phyloP scores from a whole-genome alignment of 1,140 invertebrate genomes.

The Zaprionus davidi region DNA sequence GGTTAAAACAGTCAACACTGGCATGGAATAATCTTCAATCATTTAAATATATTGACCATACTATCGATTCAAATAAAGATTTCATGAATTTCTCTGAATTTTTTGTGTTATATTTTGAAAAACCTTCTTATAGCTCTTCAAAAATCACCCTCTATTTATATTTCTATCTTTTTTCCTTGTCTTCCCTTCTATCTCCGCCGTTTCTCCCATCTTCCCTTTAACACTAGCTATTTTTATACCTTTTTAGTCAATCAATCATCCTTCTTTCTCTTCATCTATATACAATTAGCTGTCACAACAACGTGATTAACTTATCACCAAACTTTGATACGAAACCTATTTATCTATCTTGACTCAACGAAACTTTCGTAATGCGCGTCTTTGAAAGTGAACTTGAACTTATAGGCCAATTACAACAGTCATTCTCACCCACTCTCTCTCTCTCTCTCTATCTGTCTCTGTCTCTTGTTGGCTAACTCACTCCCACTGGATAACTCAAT shows the following conservation, averaged over 20 bases:
- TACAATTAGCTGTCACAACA: background rate
- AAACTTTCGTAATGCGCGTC: constrained; percentile 2
- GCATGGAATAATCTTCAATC: too few relatives aligned
- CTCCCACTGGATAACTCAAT: constrained; percentile 9
- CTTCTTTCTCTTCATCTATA: background rate
- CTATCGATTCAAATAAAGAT: too few relatives aligned
- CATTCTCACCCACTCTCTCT: background rate
- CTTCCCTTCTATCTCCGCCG: background rate
- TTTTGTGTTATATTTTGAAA: too few relatives aligned
- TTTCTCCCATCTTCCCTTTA: background rate
- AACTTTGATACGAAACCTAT: background rate
- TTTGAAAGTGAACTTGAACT: constrained; percentile 18
- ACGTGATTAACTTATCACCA: background rate
- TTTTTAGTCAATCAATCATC: background rate
- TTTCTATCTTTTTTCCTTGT: background rate
- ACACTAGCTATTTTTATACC: background rate
- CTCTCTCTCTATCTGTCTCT: background rate
- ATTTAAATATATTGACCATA: too few relatives aligned
- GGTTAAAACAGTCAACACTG: too few relatives aligned
- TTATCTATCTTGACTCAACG: background rate
- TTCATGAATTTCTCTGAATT: too few relatives aligned
- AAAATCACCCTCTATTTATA: too few relatives aligned
- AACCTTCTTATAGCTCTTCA: too few relatives aligned
- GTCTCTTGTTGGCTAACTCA: background rate
- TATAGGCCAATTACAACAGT: constrained; percentile 14